Conservation (phyloP, 53 echinoderm and acorn worm genomes). For the Antedon mediterranea region DNA sequence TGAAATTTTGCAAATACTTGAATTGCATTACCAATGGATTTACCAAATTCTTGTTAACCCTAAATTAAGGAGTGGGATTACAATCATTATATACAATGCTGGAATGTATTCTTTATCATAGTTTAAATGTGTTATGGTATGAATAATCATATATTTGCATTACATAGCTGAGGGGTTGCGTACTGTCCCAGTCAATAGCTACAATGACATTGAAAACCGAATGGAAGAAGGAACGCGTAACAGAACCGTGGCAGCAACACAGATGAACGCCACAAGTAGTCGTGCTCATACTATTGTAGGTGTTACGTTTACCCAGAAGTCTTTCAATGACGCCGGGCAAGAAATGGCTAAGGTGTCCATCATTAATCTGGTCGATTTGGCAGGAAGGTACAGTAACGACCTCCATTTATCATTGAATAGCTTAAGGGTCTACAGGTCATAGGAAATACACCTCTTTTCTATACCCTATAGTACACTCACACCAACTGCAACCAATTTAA, state of each 20-base stretch:
- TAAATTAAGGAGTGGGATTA: no score
- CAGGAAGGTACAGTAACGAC: conserved; percentile 78
- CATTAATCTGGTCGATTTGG: conserved; percentile 85
- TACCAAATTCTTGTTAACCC: no score
- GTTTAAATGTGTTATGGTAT: no score
- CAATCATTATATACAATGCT: no score
- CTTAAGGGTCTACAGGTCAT: no score
- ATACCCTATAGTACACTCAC: no score
- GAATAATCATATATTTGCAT: background rate
- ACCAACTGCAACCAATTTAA: no score
- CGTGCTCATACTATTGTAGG: conserved; percentile 96
- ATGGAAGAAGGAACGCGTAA: conserved; percentile 94
- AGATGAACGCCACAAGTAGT: conserved; percentile 99
- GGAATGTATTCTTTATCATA: no score
- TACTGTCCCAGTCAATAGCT: conserved; percentile 69
- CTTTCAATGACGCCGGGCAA: conserved; percentile 79
- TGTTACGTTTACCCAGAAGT: conserved; percentile 86
- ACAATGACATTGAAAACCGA: conserved; percentile 76
- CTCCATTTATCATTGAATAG: no score
- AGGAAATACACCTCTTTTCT: no score
- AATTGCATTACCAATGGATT: no score
- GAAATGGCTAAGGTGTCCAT: conserved; percentile 91
- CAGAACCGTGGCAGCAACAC: conserved; percentile 89
- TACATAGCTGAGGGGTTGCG: conserved; percentile 51
- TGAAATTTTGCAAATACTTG: no score